Percentiles rank a stretch among this genome's conserved stretches.
These are phyloP conservation scores for Holacanthella duospinosa DNA, from an alignment of 2,888 invertebrate genomes.

Conservation along the genomic window DNA sequence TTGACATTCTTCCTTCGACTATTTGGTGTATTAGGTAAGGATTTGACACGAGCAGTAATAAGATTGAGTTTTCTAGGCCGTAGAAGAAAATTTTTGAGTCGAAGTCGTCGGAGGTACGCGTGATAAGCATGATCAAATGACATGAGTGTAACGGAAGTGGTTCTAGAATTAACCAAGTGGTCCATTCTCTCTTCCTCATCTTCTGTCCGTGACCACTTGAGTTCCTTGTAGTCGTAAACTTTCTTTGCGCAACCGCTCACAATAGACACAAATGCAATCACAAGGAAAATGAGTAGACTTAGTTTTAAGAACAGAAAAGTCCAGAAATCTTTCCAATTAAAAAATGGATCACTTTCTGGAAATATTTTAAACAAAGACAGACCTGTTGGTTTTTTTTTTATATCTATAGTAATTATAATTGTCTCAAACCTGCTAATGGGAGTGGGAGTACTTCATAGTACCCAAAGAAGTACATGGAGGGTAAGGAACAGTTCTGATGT, in stretches of 20 bases:
- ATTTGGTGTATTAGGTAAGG: slow-evolving; percentile 34
- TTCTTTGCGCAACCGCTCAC: slow-evolving; percentile 25
- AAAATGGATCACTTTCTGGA: neutral
- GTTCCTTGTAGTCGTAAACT: slow-evolving; percentile 34
- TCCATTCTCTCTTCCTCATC: slow-evolving; percentile 15
- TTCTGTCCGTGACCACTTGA: slow-evolving; percentile 31
- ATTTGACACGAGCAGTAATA: slow-evolving; percentile 25
- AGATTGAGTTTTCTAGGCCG: slow-evolving; percentile 22
- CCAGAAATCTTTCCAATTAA: slow-evolving; percentile 19
- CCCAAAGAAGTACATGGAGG: slow-evolving; percentile 35
- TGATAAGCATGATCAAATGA: slow-evolving; percentile 37
- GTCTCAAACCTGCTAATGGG: neutral
- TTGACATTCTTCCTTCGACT: neutral
- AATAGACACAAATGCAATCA: slow-evolving; percentile 20
- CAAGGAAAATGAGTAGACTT: slow-evolving; percentile 24
- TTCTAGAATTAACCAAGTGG: slow-evolving; percentile 18
- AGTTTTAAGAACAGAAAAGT: slow-evolving; percentile 25
- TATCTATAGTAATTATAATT: too few relatives aligned
- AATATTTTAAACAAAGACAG: neutral
- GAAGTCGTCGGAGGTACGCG: slow-evolving; percentile 31
- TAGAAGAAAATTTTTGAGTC: slow-evolving; percentile 35
- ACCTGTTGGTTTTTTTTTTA: neutral
- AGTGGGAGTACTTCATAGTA: slow-evolving; percentile 11
- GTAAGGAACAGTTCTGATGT: slow-evolving; percentile 30
- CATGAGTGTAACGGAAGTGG: slow-evolving; percentile 36